Percentiles rank a stretch among this genome's conserved stretches.
Conservation (phyloP, 2,888 invertebrate species). For the Oscheius sp. region DNA sequence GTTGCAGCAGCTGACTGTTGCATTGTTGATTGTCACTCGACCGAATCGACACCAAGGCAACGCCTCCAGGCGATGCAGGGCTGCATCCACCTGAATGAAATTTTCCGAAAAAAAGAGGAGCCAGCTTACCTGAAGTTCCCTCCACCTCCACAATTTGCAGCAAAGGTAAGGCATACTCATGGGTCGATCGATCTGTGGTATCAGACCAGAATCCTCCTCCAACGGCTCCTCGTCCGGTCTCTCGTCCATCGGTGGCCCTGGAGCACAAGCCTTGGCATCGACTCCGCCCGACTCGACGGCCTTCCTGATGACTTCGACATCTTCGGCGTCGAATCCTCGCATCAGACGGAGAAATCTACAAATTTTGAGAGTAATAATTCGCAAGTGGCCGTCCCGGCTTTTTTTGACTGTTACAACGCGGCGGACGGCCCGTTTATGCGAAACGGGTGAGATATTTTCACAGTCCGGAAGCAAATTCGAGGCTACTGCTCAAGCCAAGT, state of each 20-base stretch:
- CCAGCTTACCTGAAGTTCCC: conserved; percentile 64
- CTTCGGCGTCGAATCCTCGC: conserved; percentile 73
- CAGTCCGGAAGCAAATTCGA: background rate
- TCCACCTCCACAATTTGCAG: conserved; percentile 72
- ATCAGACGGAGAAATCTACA: conserved; percentile 69
- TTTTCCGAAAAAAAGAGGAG: background rate
- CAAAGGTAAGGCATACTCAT: conserved; percentile 72
- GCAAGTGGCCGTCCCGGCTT: conserved; percentile 4
- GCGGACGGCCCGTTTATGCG: conserved; percentile 15
- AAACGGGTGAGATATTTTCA: conserved; percentile 9
- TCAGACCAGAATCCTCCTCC: conserved; percentile 69
- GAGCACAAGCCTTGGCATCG: conserved; percentile 69
- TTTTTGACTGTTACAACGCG: conserved; percentile 29
- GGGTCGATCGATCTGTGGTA: conserved; percentile 71
- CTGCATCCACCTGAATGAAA: conserved; percentile 65
- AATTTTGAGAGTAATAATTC: conserved; percentile 1
- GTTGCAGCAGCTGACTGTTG: conserved; percentile 71
- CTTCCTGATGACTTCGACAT: conserved; percentile 70
- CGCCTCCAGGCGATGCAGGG: conserved; percentile 70
- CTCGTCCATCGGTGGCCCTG: conserved; percentile 72
- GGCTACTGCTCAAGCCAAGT: conserved; percentile 27
- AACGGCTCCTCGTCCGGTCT: conserved; percentile 62
- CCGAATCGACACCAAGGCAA: conserved; percentile 73
- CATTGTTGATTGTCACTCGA: conserved; percentile 71
- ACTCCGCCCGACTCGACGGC: conserved; percentile 62